Evolutionary conservation across 2,888 invertebrate species (phyloP), one percentile per base, ranked within the genome.

Genomic region (Chrysina gloriosa): DNA sequence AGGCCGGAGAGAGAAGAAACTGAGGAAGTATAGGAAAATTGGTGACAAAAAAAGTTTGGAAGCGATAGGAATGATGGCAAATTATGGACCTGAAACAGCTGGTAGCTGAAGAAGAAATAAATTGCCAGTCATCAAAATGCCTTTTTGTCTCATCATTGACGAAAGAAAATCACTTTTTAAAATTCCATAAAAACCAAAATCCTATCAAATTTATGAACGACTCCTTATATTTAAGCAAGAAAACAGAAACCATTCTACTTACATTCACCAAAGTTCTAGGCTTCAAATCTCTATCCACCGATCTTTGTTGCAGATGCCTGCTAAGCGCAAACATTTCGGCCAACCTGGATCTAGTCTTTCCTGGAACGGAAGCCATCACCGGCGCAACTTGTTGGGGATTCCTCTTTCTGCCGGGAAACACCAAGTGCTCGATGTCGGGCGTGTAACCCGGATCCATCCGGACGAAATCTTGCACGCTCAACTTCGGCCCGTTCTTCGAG

Each of bases 401-500:
- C 42, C 77, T 83, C 74, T 85, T 84, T 69, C 84, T 81, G 65
- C 83, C 82, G 16, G 86, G 87, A 71, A 87, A 87, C 66, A 87
- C 87, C 72, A 87, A 82, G 75, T 87, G 87, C 75, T 87, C 87
- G 76, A 87, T 87, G 77, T 87, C 86, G 68, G 86, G 84, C 56
- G 85, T 85, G 76, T 85, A 85, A 70, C 86, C 85, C 23, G 87
- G 87, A 81, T 84, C 83, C 79, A 82, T 82, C 23, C 84, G 75
- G 36, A 84, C 84, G 67, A 83, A 83, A 72, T 83, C 84, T 76
- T 84, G 81, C 69, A 82, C 77, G 69, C 80, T 80, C 45, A 81
- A 75, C 68, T 81, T 81, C 34, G 78, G 75, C 23, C 74, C 78
- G 58, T 79, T 78, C 52, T 79, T 79, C 56, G 81, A 79, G 70